phyloP scores from a whole-genome alignment of 2,888 invertebrate genomes.

The Biston stratarius region DNA sequence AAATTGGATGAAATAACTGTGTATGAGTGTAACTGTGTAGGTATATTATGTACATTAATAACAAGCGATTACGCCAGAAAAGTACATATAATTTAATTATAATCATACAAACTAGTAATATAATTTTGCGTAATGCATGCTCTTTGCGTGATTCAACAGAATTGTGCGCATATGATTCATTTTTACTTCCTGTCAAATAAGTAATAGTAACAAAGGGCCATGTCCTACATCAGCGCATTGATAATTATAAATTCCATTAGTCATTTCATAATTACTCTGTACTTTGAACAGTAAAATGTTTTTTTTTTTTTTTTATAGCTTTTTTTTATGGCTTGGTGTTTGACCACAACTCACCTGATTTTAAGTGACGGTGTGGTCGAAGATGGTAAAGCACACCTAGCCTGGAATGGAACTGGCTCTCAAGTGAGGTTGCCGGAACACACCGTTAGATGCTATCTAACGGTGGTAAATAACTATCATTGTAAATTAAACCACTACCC shows the following conservation, averaged over 20 bases:
- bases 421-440: too few relatives aligned
- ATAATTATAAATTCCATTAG: background rate
- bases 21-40: too few relatives aligned
- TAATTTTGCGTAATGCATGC: background rate
- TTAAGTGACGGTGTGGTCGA: too few relatives aligned
- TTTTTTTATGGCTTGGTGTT: too few relatives aligned
- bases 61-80: too few relatives aligned
- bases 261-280: background rate
- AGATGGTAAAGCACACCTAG: too few relatives aligned
- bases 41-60: conserved; percentile 59
- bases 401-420: too few relatives aligned
- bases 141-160: background rate
- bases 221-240: background rate
- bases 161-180: background rate
- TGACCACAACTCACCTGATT: too few relatives aligned
- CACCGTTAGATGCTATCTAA: too few relatives aligned
- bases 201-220: conserved; percentile 1
- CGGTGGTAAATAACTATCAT: too few relatives aligned
- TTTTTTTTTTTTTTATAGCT: background rate
- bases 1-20: too few relatives aligned
- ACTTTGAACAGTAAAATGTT: conserved; percentile 6
- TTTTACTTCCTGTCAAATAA: conserved; percentile 2
- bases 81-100: conserved; percentile 60
- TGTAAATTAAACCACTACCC: too few relatives aligned
- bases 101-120: background rate